Percentiles rank a stretch among this genome's conserved stretches.
These are phyloP conservation scores for Pachliopta kotzebuea DNA, from an alignment of 2,888 invertebrate species.

Conservation along the genomic window DNA sequence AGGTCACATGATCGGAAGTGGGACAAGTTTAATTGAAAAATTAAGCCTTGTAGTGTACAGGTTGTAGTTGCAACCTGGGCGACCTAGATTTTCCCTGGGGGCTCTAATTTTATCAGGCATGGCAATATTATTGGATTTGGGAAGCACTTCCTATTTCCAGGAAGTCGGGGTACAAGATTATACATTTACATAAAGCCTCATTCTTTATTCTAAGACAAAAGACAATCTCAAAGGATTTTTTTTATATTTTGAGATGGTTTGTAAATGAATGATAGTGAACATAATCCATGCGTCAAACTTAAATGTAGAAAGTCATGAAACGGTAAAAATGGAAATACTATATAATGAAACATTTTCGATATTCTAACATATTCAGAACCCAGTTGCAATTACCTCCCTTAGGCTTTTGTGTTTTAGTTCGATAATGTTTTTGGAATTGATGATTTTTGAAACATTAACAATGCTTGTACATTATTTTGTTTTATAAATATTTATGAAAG, in stretches of 20 bases:
- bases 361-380: neutral
- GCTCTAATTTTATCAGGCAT: conserved; percentile 17
- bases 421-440: neutral
- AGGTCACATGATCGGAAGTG: conserved; percentile 15
- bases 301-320: neutral
- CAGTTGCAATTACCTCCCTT: neutral
- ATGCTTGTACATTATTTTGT: neutral
- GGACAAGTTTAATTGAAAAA: conserved; percentile 23
- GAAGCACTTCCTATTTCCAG: conserved; percentile 9
- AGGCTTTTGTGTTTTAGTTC: neutral
- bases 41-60: conserved; percentile 6
- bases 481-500: neutral
- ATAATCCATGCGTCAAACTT: neutral
- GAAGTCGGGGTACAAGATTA: neutral
- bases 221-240: neutral
- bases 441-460: neutral
- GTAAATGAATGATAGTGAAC: neutral
- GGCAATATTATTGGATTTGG: conserved; percentile 12
- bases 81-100: conserved; percentile 18
- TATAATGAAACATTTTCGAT: neutral
- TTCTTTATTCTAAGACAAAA: neutral
- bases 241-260: neutral
- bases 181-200: neutral
- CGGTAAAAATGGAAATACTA: neutral
- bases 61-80: neutral